phyloP scores from a whole-genome alignment of 1,140 invertebrate genomes.

The Melanaphis sacchari region DNA sequence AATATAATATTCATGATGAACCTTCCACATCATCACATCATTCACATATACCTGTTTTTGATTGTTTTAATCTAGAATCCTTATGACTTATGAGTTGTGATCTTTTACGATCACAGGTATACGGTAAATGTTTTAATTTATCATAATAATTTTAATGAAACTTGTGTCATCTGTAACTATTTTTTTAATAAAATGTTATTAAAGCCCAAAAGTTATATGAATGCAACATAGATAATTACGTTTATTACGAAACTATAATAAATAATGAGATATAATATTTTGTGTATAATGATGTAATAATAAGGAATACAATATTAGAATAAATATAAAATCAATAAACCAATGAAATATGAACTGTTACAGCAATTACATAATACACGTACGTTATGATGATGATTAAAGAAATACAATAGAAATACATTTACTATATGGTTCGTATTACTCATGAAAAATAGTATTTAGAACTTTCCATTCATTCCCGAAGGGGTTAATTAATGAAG shows the following conservation, averaged over 20 bases:
- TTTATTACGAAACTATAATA: background rate
- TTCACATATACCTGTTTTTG: background rate
- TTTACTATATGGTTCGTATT: no score
- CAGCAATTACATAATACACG: background rate
- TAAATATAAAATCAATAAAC: background rate
- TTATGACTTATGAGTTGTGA: background rate
- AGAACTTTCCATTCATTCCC: no score
- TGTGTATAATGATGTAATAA: background rate
- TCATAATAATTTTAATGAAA: background rate
- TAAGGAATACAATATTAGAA: background rate
- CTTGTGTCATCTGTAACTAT: no score
- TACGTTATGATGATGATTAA: background rate
- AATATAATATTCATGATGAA: slow-evolving; percentile 22
- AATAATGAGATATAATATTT: background rate
- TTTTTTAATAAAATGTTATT: background rate
- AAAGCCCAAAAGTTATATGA: background rate
- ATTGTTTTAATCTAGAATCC: slow-evolving; percentile 10
- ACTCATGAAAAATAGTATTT: no score
- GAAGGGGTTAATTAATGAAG: background rate
- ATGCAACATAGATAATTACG: background rate
- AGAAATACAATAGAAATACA: no score
- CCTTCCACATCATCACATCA: background rate
- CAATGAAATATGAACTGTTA: background rate
- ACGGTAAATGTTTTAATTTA: background rate
- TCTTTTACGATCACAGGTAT: background rate